A percentile compares a stretch with the other conserved stretches of the same genome.
These are phyloP conservation scores for Rhadina sibilatrix DNA, from an alignment of 2,113 vertebrate species.

Conservation along the genomic window DNA sequence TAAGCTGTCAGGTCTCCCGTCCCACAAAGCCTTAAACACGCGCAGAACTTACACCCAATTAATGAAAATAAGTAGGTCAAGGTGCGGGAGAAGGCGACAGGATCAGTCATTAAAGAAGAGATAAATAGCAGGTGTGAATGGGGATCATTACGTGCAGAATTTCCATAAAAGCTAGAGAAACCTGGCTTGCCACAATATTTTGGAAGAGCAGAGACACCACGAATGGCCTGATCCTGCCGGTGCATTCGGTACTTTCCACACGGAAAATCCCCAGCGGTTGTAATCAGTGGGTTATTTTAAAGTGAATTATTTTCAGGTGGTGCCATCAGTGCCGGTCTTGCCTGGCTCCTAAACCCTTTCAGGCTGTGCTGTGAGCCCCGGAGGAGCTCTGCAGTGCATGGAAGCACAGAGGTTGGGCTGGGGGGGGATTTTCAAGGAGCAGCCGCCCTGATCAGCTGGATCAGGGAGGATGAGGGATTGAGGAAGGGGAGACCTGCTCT, in stretches of 20 bases:
- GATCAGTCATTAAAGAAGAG: neutral
- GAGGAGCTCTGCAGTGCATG: fast-evolving
- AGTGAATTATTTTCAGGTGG: neutral
- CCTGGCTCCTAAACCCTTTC: neutral
- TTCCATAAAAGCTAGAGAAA: neutral
- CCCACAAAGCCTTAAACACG: neutral
- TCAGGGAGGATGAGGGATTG: neutral
- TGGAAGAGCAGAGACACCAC: neutral
- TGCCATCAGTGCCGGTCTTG: neutral
- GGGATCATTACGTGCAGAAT: neutral
- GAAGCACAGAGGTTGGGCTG: fast-evolving
- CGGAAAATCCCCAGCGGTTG: neutral
- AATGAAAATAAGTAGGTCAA: neutral
- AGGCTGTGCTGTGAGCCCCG: neutral
- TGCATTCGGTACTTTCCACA: neutral
- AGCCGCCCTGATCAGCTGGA: neutral
- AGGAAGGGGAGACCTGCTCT: neutral
- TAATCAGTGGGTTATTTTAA: fast-evolving
- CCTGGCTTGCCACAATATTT: neutral
- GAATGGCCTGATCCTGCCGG: neutral
- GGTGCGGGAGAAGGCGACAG: neutral
- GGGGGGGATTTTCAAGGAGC: neutral
- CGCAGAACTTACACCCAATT: neutral
- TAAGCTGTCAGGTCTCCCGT: constrained; percentile 35
- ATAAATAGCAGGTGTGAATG: neutral